Evolutionary conservation across 2,888 invertebrate species (phyloP).

Genomic region (Barypeithes pellucidus): DNA sequence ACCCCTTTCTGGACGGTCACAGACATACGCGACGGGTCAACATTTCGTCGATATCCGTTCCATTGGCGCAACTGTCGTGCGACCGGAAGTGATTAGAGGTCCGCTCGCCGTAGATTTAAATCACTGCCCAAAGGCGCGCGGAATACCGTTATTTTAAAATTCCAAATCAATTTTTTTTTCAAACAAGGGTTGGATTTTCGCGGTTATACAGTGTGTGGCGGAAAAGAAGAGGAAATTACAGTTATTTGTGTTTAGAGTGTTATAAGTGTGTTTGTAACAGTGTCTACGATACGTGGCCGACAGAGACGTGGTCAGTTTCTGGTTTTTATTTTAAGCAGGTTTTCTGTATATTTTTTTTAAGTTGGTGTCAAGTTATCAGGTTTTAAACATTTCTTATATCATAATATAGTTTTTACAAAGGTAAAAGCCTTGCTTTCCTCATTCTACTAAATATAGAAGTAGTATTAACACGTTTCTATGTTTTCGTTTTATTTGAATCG

Average conservation of each 20-base stretch:
- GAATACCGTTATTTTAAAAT: slow-evolving; percentile 21
- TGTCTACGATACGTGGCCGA: slow-evolving; percentile 64
- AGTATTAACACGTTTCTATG: too few species aligned
- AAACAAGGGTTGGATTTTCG: slow-evolving; percentile 4
- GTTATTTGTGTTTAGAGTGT: slow-evolving; percentile 42
- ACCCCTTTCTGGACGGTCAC: slow-evolving; percentile 15
- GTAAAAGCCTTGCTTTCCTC: too few species aligned
- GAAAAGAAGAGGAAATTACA: slow-evolving; percentile 13
- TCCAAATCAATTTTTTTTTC: background rate
- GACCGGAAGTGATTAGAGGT: slow-evolving; percentile 10
- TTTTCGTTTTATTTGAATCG: slow-evolving; percentile 1
- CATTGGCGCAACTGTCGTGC: slow-evolving; percentile 8
- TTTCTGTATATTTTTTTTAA: background rate
- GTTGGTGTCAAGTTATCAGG: slow-evolving; percentile 11
- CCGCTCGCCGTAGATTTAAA: background rate
- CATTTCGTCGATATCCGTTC: slow-evolving; percentile 5
- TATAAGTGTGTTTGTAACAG: slow-evolving; percentile 61
- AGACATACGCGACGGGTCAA: slow-evolving; percentile 13
- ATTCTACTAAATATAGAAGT: too few species aligned
- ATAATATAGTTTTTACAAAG: too few species aligned
- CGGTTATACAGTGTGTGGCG: slow-evolving; percentile 9
- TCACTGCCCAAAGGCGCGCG: slow-evolving; percentile 6
- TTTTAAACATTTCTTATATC: too few species aligned
- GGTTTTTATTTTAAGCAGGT: slow-evolving; percentile 46
- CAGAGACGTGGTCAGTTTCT: slow-evolving; percentile 59